These are phyloP conservation scores for Antheraea mylitta DNA, from an alignment of 1,140 invertebrate genomes.

Conservation along the genomic window DNA sequence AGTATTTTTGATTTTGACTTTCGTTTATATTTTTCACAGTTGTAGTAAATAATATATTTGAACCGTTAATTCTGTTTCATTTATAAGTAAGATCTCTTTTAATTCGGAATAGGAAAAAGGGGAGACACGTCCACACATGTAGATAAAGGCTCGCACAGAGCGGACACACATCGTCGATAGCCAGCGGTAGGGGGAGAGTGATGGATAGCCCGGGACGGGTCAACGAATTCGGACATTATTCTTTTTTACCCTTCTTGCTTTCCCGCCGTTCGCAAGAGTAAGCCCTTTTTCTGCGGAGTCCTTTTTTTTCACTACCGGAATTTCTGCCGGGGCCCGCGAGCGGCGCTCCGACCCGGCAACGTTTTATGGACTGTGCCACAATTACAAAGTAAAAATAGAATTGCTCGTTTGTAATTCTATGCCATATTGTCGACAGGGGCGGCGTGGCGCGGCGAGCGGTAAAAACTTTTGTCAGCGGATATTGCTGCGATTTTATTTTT, in stretches of 20 bases:
- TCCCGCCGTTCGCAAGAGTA: slow-evolving; percentile 73
- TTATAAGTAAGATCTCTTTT: slow-evolving; percentile 25
- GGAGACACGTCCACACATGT: slow-evolving; percentile 59
- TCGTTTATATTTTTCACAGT: too few relatives aligned
- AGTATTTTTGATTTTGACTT: too few relatives aligned
- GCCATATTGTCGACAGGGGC: slow-evolving; percentile 42
- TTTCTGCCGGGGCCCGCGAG: slow-evolving; percentile 52
- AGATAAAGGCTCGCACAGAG: slow-evolving; percentile 41
- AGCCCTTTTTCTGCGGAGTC: slow-evolving; percentile 75
- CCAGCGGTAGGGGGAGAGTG: slow-evolving; percentile 75
- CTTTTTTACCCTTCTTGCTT: slow-evolving; percentile 81
- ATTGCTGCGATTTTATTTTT: background rate
- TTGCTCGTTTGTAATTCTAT: slow-evolving; percentile 61
- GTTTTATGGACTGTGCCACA: slow-evolving; percentile 73
- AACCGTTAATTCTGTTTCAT: slow-evolving; percentile 2
- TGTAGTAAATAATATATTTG: background rate
- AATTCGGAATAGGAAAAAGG: slow-evolving; percentile 47
- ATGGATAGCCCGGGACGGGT: slow-evolving; percentile 86
- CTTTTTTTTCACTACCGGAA: slow-evolving; percentile 65
- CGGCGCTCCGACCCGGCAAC: slow-evolving; percentile 33
- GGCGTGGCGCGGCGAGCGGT: background rate
- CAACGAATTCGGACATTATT: slow-evolving; percentile 88
- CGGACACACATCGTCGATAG: slow-evolving; percentile 53
- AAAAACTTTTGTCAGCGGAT: background rate
- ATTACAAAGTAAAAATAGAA: slow-evolving; percentile 75